phyloP scores from a whole-genome alignment of 2,888 invertebrate species.

The Microdon myrmicae region DNA sequence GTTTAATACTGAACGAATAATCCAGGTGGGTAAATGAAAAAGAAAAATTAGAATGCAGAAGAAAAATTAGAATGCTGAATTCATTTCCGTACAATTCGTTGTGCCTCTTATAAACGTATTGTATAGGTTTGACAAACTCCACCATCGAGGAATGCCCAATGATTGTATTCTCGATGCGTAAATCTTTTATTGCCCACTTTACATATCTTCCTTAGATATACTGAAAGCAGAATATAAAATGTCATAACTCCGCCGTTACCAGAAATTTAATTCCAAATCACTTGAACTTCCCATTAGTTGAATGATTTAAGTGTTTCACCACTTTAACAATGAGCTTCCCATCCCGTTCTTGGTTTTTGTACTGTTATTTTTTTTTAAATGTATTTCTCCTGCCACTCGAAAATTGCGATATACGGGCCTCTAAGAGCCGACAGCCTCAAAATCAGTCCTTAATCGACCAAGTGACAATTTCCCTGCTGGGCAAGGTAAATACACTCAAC shows the following conservation, averaged over 20 bases:
- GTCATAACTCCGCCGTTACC: not conserved
- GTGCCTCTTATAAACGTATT: too few relatives aligned
- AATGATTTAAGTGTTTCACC: slow-evolving; percentile 1
- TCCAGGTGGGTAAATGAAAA: too few relatives aligned
- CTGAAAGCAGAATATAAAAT: not conserved
- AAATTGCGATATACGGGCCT: slow-evolving; percentile 7
- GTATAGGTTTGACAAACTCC: too few relatives aligned
- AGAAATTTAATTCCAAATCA: slow-evolving; percentile 15
- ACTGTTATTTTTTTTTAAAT: slow-evolving; percentile 19
- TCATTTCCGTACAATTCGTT: too few relatives aligned
- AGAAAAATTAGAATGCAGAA: too few relatives aligned
- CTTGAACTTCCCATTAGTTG: slow-evolving; percentile 21
- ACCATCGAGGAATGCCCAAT: too few relatives aligned
- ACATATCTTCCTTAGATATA: slow-evolving; percentile 15
- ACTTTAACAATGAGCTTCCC: not conserved
- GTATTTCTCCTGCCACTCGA: slow-evolving; percentile 3
- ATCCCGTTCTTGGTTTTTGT: slow-evolving; percentile 1
- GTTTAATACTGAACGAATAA: too few relatives aligned
- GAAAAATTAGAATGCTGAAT: too few relatives aligned
- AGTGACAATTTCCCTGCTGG: slow-evolving; percentile 32
- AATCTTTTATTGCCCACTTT: slow-evolving; percentile 8
- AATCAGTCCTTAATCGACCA: slow-evolving; percentile 48
- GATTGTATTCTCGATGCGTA: not conserved
- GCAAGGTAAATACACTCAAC: slow-evolving; percentile 37
- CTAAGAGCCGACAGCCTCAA: slow-evolving; percentile 23